A percentile compares a stretch with the other conserved stretches of the same genome.
Conservation (phyloP, 2,888 invertebrate species). For the Hemaris fuciformis region DNA sequence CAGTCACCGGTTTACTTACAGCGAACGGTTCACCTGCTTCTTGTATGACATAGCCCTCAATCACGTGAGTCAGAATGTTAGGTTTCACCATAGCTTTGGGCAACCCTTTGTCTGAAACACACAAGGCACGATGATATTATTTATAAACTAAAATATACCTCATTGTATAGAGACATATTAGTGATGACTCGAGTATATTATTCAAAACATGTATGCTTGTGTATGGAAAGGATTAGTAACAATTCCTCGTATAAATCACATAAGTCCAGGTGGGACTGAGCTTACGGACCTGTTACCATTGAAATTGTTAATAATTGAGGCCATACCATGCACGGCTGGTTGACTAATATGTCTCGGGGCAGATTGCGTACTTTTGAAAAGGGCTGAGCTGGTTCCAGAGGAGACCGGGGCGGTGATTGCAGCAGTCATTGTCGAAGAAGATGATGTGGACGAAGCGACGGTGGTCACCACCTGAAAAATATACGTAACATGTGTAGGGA, state of each 20-base stretch:
- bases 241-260: slow-evolving; percentile 6
- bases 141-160: neutral
- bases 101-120: slow-evolving; percentile 76
- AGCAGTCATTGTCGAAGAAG: slow-evolving; percentile 46
- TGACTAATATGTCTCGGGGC: slow-evolving; percentile 56
- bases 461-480: slow-evolving; percentile 62
- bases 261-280: slow-evolving; percentile 16
- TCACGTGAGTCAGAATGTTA: slow-evolving; percentile 96
- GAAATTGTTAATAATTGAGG: slow-evolving; percentile 6
- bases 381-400: slow-evolving; percentile 21
- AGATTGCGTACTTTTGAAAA: slow-evolving; percentile 58
- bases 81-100: slow-evolving; percentile 97
- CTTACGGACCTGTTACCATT: slow-evolving; percentile 14
- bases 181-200: no score
- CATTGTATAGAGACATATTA: neutral
- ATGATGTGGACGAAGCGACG: slow-evolving; percentile 51
- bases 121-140: neutral
- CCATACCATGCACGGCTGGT: slow-evolving; percentile 52
- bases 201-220: no score
- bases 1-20: slow-evolving; percentile 75
- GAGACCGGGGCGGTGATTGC: slow-evolving; percentile 43
- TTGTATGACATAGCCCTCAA: slow-evolving; percentile 98
- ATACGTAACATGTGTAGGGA: no score
- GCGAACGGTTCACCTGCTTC: slow-evolving; percentile 96
- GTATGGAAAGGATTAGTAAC: neutral